Conservation (phyloP, 2,113 vertebrate species). For the Theristicus caerulescens region DNA sequence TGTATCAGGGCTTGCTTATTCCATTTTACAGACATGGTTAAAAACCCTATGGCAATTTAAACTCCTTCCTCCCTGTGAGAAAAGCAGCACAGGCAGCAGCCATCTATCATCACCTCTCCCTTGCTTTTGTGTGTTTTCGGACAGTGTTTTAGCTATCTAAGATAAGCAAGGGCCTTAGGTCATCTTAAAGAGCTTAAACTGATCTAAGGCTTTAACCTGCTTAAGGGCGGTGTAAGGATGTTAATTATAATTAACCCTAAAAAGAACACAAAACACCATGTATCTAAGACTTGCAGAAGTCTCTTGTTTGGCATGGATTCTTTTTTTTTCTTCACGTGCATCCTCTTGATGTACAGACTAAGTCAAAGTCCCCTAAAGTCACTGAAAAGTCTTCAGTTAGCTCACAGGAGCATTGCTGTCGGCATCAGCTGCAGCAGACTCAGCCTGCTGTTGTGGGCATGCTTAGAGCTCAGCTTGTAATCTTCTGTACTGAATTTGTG, state of each 20-base stretch:
- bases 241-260: not conserved
- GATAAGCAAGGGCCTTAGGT: not conserved
- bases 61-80: not conserved
- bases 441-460: not conserved
- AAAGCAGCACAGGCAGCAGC: not conserved
- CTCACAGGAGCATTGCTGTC: not conserved
- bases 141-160: not conserved
- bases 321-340: not conserved
- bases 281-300: not conserved
- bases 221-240: not conserved
- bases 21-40: not conserved
- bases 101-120: not conserved
- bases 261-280: accelerated
- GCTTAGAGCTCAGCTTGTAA: not conserved
- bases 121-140: not conserved
- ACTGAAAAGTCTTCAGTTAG: not conserved
- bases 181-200: conserved; percentile 29
- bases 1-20: not conserved
- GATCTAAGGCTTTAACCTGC: not conserved
- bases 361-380: not conserved
- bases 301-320: not conserved
- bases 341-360: not conserved
- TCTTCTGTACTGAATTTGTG: not conserved
- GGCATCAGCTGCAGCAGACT: not conserved
- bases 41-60: not conserved